Percentiles rank a stretch among this genome's conserved stretches.
Evolutionary conservation across 2,797 vertebrate species (phyloP).

Genomic region (Basileuterus tristriatus): DNA sequence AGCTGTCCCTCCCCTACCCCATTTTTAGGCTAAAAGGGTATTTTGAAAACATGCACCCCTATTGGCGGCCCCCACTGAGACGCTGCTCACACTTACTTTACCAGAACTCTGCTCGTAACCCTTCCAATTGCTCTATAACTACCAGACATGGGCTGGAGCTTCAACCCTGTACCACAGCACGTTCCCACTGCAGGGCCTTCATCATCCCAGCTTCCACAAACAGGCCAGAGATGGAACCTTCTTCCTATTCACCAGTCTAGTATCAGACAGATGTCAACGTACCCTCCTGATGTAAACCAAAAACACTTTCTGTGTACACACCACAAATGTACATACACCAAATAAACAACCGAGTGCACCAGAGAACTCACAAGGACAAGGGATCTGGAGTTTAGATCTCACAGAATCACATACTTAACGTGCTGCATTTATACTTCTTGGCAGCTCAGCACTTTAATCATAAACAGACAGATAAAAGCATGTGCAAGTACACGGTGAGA

Average conservation of each 20-base stretch:
- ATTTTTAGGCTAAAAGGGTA: neutral
- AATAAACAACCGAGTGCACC: constrained; percentile 35
- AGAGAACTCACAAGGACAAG: constrained; percentile 27
- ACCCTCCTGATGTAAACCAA: constrained; percentile 69
- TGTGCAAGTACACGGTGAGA: neutral
- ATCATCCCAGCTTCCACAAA: constrained; percentile 71
- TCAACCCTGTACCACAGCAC: constrained; percentile 67
- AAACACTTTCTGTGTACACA: constrained; percentile 66
- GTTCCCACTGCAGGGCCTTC: constrained; percentile 67
- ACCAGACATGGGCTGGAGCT: constrained; percentile 67
- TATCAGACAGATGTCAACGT: constrained; percentile 61
- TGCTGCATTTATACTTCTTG: constrained; percentile 18
- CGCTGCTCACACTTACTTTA: constrained; percentile 63
- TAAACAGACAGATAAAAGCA: constrained; percentile 28
- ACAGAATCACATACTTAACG: neutral
- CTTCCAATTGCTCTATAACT: constrained; percentile 72
- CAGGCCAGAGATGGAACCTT: constrained; percentile 64
- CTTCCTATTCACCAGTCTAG: constrained; percentile 71
- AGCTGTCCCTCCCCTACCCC: constrained; percentile 27
- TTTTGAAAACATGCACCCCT: constrained; percentile 58
- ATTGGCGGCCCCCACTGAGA: neutral
- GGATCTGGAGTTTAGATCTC: constrained; percentile 16
- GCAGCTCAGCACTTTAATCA: constrained; percentile 16
- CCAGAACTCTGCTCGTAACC: constrained; percentile 67
- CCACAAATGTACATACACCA: constrained; percentile 50